Conservation (phyloP, 2,888 invertebrate species). For the Nesidiocoris tenuis region DNA sequence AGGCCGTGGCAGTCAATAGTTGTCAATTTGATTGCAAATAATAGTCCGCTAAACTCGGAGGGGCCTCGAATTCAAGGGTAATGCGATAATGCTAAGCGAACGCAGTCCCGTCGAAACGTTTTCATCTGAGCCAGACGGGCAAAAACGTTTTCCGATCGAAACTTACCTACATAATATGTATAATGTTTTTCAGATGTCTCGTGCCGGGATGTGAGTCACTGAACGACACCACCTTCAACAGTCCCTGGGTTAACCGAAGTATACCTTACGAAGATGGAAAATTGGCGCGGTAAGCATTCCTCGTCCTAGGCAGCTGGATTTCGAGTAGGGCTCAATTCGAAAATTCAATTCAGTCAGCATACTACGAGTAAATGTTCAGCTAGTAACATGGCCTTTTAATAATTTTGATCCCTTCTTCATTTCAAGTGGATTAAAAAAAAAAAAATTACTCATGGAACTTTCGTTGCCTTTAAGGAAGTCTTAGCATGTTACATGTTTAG, state of each 20-base stretch:
- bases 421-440: too few species aligned
- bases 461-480: too few species aligned
- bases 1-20: not conserved
- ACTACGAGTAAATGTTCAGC: too few species aligned
- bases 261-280: constrained; percentile 47
- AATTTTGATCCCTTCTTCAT: too few species aligned
- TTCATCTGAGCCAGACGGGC: not conserved
- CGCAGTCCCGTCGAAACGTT: not conserved
- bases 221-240: constrained; percentile 40
- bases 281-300: constrained; percentile 39
- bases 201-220: constrained; percentile 49
- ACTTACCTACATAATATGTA: not conserved
- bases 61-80: not conserved
- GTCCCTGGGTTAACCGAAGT: constrained; percentile 48
- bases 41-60: not conserved
- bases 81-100: too few species aligned
- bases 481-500: too few species aligned
- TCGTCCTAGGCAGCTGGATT: too few species aligned
- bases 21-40: not conserved
- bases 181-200: constrained; percentile 46
- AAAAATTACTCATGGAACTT: too few species aligned
- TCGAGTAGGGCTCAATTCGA: too few species aligned
- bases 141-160: not conserved
- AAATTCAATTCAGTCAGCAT: too few species aligned
- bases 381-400: too few species aligned